Evolutionary conservation across 1,140 invertebrate species (phyloP), one percentile per base, ranked within the genome.

Genomic region (Scylla paramamosain): DNA sequence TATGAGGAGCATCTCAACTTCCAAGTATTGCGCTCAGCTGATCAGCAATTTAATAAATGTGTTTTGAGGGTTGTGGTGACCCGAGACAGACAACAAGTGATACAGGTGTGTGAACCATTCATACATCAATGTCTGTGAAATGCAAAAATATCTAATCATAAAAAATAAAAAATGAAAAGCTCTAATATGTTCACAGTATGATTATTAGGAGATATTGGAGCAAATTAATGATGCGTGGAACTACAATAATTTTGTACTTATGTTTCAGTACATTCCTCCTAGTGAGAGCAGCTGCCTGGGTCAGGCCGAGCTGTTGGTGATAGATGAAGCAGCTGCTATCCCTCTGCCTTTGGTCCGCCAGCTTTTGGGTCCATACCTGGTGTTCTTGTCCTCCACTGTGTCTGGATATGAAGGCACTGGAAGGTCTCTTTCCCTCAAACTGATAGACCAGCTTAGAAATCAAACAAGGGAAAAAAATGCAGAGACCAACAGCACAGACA

Each of bases 321-420:
- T 99, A 96, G 99, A 99, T 97, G 99, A 99, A 97, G 99, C 99
- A 14, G 99, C 99, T 4, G 99, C 99, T 29, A 99, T 99, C 96
- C 99, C 99, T 0, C 97, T 99, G 88, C 98, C 99, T 0, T 98
- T 99, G 96, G 99, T 99, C 0, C 99, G 99, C 96, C 98, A 98
- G 82, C 98, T 99, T 96, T 97, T 99, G 91, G 99, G 99, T 0
- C 99, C 99, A 0, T 99, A 99, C 96, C 97, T 99, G 59, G 98
- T 99, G 6, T 99, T 99, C 96, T 98, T 99, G 96, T 98, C 99
- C 0, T 99, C 99, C 0, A 99, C 99, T 0, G 95, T 92, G 96
- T 96, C 84, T 95, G 98, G 98, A 20, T 99, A 99, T 97, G 99
- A 99, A 97, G 99, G 99, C 92, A 99, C 99, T 0, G 99, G 99